These are phyloP conservation scores for Merodon equestris DNA, from an alignment of 2,888 invertebrate genomes.

Conservation along the genomic window DNA sequence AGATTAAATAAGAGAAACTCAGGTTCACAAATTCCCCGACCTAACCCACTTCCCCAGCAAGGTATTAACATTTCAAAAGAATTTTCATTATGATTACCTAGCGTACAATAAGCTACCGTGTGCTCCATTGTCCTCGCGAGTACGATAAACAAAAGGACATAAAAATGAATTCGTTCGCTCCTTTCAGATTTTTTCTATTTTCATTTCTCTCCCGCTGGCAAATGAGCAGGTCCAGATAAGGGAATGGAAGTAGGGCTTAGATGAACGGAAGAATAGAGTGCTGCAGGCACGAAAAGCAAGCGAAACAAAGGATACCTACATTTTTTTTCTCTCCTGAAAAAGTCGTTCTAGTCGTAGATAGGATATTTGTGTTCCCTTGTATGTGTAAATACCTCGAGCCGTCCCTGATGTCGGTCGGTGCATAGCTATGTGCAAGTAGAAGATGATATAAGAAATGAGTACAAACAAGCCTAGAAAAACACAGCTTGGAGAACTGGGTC, in stretches of 20 bases:
- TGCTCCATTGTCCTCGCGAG: slow-evolving; percentile 31
- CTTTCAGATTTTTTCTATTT: not conserved
- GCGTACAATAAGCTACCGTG: slow-evolving; percentile 26
- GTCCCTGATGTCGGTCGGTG: slow-evolving; percentile 31
- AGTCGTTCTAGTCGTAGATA: slow-evolving; percentile 2
- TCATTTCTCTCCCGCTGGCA: slow-evolving; percentile 36
- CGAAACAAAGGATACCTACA: slow-evolving; percentile 1
- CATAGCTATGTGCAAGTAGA: no score
- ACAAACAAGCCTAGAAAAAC: slow-evolving; percentile 16
- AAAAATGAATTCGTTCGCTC: not conserved
- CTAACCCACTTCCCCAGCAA: slow-evolving; percentile 8
- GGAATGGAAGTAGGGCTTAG: not conserved
- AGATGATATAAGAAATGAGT: no score
- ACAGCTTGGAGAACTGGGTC: slow-evolving; percentile 39
- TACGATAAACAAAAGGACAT: slow-evolving; percentile 7
- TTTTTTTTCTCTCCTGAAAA: not conserved
- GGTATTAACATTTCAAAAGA: slow-evolving; percentile 42
- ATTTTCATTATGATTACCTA: slow-evolving; percentile 36
- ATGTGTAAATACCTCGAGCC: slow-evolving; percentile 9
- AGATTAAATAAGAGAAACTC: slow-evolving; percentile 22
- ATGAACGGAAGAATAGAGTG: slow-evolving; percentile 7
- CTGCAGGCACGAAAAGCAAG: slow-evolving; percentile 2
- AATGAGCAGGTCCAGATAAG: slow-evolving; percentile 42
- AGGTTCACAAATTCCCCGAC: not conserved
- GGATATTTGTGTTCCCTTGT: no score